Evolutionary conservation across 2,797 vertebrate genomes (phyloP).

Genomic region (Chanos chanos): DNA sequence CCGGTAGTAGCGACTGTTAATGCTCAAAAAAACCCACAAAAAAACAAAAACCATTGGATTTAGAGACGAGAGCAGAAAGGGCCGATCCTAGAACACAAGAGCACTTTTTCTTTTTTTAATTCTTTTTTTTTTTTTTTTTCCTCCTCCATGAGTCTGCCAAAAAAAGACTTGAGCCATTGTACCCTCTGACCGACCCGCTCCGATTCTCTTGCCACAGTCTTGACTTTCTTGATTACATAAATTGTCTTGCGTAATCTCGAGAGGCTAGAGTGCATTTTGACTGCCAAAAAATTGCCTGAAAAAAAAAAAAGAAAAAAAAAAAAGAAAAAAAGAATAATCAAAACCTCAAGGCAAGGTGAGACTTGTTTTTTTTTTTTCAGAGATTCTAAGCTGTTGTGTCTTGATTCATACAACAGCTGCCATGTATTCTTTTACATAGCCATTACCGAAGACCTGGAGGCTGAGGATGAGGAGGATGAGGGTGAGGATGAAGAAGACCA

Average conservation of each 20-base stretch:
- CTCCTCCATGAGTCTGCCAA: constrained; percentile 89
- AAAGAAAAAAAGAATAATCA: constrained; percentile 57
- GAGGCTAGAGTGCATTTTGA: constrained; percentile 77
- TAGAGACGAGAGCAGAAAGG: constrained; percentile 62
- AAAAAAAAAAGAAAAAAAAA: constrained; percentile 57
- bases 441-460: constrained; percentile 97
- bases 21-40: constrained; percentile 58
- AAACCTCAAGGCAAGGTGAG: no score
- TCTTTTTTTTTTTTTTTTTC: constrained; percentile 81
- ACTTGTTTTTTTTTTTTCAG: no score
- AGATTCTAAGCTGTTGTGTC: constrained; percentile 94
- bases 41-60: no score
- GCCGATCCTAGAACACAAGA: constrained; percentile 80
- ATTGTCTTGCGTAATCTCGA: constrained; percentile 75
- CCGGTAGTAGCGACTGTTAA: constrained; percentile 41
- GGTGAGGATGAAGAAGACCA: constrained; percentile 95
- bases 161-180: constrained; percentile 88
- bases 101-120: constrained; percentile 81
- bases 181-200: constrained; percentile 76
- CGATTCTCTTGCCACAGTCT: constrained; percentile 73
- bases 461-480: constrained; percentile 86
- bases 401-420: constrained; percentile 98
- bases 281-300: constrained; percentile 75
- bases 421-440: constrained; percentile 99
- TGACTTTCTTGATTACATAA: constrained; percentile 83